Conservation (phyloP, 2,797 vertebrate genomes). For the Garrulus glandarius region DNA sequence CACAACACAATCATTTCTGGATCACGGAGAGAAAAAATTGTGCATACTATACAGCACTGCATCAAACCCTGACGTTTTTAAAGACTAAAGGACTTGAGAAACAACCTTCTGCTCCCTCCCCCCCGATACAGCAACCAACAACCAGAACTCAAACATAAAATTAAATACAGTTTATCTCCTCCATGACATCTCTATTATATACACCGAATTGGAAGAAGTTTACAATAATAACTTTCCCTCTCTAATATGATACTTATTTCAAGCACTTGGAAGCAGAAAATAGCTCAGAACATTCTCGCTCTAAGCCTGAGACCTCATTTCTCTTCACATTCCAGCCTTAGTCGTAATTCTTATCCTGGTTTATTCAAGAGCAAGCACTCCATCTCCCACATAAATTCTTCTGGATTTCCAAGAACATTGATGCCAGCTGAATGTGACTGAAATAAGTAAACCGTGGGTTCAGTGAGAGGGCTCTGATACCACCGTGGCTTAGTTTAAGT, state of each 20-base stretch:
- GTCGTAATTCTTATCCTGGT: not conserved
- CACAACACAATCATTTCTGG: not conserved
- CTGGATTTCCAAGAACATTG: constrained; percentile 35
- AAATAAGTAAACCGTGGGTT: not conserved
- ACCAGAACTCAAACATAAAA: not conserved
- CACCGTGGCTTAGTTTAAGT: not conserved
- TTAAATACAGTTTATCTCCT: constrained; percentile 14
- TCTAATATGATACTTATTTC: not conserved
- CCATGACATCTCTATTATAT: not conserved
- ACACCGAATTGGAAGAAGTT: not conserved
- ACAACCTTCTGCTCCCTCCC: not conserved
- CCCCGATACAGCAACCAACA: not conserved
- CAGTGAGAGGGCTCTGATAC: not conserved
- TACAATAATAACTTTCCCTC: not conserved
- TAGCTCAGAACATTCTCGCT: constrained; percentile 19
- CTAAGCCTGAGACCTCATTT: not conserved
- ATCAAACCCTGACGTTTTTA: not conserved
- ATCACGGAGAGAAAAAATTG: not conserved
- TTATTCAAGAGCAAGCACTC: constrained; percentile 32
- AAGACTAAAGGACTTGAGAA: not conserved
- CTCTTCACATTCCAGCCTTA: not conserved
- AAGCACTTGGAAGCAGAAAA: constrained; percentile 2
- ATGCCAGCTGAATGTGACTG: not conserved
- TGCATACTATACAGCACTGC: not conserved
- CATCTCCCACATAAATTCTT: constrained; percentile 40